Evolutionary conservation across 2,888 invertebrate species (phyloP), one percentile per base, ranked within the genome.

Genomic region (Polia nebulosa): DNA sequence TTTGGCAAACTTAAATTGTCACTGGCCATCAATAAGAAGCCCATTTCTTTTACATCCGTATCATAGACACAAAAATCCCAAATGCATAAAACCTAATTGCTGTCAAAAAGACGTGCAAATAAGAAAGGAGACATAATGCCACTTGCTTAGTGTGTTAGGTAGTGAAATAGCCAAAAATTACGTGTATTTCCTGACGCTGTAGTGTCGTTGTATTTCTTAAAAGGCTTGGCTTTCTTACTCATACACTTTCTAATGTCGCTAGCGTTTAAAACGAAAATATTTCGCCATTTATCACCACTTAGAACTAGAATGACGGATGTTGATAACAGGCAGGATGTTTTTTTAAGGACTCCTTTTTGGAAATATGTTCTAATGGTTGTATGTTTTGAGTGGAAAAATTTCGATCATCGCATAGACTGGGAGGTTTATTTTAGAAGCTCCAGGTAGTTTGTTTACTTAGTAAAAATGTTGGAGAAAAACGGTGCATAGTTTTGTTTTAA

Each of bases 171-270:
- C 22, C 51, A 29, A 77, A 41, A 76, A 82, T 44, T 22, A 69
- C 65, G 25, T 64, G 36, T 74, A 68, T 72, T 74, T 74, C 73
- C 51, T 59, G 72, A 74, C 22, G 47, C 17, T 22, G 45, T 25
- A 55, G 44, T 52, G 47, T 51, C 27, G 58, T 63, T 72, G 67
- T 64, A 63, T 72, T 70, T 62, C 52, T 56, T 60, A 60, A 36
- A 71, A 76, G 72, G 77, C 65, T 76, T 59, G 59, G 67, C 64
- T 61, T 58, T 58, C 56, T 72, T 76, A 72, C 63, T 76, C 73
- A 69, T 58, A 36, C 56, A 70, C 82, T 82, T 82, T 82, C 82
- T 74, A 80, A 82, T 76, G 68, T 57, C 51, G 51, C 45, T 41
- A 32, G 27, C 52, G 27, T 74, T 70, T 58, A 57, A 59, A 76